Base-by-base conservation (phyloP, 2,113 vertebrate genomes). In the Cygnus buccinator region DNA sequence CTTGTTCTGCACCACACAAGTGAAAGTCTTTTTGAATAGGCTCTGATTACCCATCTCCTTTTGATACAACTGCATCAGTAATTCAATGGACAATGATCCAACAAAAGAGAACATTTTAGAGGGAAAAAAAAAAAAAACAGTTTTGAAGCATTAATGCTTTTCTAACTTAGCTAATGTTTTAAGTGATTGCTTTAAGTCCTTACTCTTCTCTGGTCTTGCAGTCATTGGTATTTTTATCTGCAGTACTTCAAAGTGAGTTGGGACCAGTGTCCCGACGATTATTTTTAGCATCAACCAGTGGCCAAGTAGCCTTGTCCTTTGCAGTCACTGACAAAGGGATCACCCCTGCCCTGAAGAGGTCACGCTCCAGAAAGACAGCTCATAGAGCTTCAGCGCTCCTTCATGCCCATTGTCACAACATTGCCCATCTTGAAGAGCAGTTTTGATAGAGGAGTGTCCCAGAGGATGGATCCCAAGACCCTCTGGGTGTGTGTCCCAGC, bases 21-120 rank as follows among this genome's bases (percentile, higher is more conserved):
- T 28, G 39, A 5, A 2, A 80, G 8, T 85, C 31, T 66, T n/a
- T 90, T 54, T 89, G 74, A 91, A 87, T 68, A 39, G 31, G 46
- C 89, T 89, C 81, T 91, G 80, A n/a, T 92, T 73, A 71, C 77
- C 76, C 55, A 58, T 92, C 86, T 84, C 17, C 10, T 39, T 89
- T 78, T 39, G 71, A 89, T 63, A 52, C 71, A 61, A 54, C 54
- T 95, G 44, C 14, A 4, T 89, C 66, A 58, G 41, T 78, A 58
- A 58, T 70, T 91, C 75, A 66, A 8, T 80, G 50, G 67, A 76
- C 70, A 79, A 26, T 20, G 61, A 92, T 83, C 90, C 8, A 18
- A 87, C 54, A 74, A 61, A 67, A 71, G 41, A 76, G 21, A 62
- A 83, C 6, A 29, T 79, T 75, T 90, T 61, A 12, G 3, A 20